A percentile compares a stretch with the other conserved stretches of the same genome.
Conservation (phyloP, 2,113 vertebrate genomes). For the Zingel zingel region DNA sequence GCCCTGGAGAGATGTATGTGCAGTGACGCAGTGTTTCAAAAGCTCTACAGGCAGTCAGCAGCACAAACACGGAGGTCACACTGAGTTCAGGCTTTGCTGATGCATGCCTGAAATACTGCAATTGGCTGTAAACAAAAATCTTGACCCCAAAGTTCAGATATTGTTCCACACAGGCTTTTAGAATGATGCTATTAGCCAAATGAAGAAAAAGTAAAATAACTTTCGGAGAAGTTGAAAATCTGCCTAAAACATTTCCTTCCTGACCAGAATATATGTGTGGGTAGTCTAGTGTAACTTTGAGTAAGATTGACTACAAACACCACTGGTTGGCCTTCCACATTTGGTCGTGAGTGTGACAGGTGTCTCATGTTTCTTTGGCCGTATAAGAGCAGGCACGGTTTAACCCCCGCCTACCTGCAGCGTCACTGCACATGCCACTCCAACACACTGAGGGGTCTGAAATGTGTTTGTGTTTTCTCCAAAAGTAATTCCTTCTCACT, state of each 20-base stretch:
- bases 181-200: neutral
- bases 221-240: neutral
- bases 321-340: constrained; percentile 52
- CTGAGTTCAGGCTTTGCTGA: constrained; percentile 18
- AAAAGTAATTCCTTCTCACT: neutral
- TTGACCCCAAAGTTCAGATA: neutral
- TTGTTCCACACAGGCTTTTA: neutral
- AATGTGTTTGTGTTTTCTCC: neutral
- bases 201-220: neutral
- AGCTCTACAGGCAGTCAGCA: constrained; percentile 25
- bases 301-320: neutral
- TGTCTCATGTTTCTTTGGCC: constrained; percentile 68
- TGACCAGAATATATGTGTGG: neutral
- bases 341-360: constrained; percentile 47
- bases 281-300: neutral
- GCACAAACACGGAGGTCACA: constrained; percentile 31
- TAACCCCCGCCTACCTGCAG: constrained; percentile 19
- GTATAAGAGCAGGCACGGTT: constrained; percentile 54
- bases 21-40: constrained; percentile 61
- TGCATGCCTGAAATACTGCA: constrained; percentile 27
- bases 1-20: constrained; percentile 27
- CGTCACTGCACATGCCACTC: constrained; percentile 49
- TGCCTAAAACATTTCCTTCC: neutral
- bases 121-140: constrained; percentile 25
- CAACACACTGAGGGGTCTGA: neutral